Percentiles rank a stretch among this genome's conserved stretches.
Conservation (phyloP, 2,888 invertebrate species). For the Acrobasis repandana region DNA sequence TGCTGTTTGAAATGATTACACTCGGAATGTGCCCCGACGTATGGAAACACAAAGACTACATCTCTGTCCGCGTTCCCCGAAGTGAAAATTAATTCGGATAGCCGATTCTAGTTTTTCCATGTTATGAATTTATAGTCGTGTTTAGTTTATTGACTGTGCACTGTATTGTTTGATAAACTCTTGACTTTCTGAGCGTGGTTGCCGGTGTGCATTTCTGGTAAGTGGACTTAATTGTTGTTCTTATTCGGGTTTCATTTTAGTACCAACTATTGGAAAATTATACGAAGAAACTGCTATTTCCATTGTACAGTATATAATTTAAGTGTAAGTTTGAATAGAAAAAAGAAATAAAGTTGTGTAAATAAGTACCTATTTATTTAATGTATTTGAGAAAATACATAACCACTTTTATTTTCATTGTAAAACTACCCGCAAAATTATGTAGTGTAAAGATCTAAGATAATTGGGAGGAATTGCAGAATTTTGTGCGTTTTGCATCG, state of each 20-base stretch:
- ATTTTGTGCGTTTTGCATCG: no score
- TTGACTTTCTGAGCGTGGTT: conserved; percentile 24
- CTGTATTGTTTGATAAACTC: conserved; percentile 31
- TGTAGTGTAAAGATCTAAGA: no score
- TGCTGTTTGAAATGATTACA: conserved; percentile 28
- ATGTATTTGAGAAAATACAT: no score
- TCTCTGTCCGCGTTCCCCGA: conserved; percentile 31
- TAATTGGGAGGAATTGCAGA: no score
- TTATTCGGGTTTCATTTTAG: conserved; percentile 1
- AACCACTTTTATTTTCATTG: no score
- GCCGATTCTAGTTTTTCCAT: background rate
- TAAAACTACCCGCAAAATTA: no score
- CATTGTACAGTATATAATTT: no score
- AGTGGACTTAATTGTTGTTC: conserved; percentile 33
- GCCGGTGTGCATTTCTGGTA: conserved; percentile 34
- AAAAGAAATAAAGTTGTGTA: no score
- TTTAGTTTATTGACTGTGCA: conserved; percentile 29
- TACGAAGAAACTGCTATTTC: no score
- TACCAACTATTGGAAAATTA: no score
- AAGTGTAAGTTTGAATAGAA: no score
- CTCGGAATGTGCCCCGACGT: conserved; percentile 34
- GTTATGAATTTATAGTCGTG: conserved; percentile 28
- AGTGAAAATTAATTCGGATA: conserved; percentile 24
- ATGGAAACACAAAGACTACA: conserved; percentile 32
- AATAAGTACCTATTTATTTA: no score